A percentile compares a stretch with the other conserved stretches of the same genome.
phyloP scores from a whole-genome alignment of 2,797 vertebrate species.

The Kryptolebias ocellatus region DNA sequence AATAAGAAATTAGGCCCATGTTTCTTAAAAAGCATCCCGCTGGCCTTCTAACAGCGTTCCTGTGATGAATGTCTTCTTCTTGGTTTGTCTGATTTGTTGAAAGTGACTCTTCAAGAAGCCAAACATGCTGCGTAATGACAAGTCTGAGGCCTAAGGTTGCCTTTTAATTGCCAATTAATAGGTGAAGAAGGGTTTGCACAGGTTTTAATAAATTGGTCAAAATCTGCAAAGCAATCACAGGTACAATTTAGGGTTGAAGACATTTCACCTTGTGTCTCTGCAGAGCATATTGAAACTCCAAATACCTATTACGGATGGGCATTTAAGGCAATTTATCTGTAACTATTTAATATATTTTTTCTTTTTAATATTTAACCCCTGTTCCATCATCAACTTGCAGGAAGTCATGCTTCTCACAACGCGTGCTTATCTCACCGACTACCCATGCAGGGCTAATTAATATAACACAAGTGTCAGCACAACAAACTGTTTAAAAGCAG shows the following conservation, averaged over 20 bases:
- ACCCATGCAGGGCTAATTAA: too few species aligned
- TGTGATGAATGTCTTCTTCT: slow-evolving; percentile 18
- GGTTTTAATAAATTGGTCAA: slow-evolving; percentile 30
- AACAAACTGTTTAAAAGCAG: too few species aligned
- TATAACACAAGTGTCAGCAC: too few species aligned
- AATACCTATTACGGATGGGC: too few species aligned
- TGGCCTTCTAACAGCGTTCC: slow-evolving; percentile 25
- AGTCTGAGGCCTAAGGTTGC: slow-evolving; percentile 11
- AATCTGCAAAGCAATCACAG: slow-evolving; percentile 38
- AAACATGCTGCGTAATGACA: slow-evolving; percentile 26
- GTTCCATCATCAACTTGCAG: too few species aligned
- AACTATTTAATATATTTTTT: too few species aligned
- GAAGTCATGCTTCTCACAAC: too few species aligned
- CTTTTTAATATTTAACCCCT: too few species aligned
- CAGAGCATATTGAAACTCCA: too few species aligned
- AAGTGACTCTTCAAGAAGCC: slow-evolving; percentile 13
- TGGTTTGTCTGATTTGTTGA: slow-evolving; percentile 10
- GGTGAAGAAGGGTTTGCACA: background rate
- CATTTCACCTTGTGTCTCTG: background rate
- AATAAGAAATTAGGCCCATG: slow-evolving; percentile 44
- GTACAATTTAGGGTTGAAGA: background rate
- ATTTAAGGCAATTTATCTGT: too few species aligned
- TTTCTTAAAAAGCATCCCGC: slow-evolving; percentile 16
- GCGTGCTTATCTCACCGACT: too few species aligned
- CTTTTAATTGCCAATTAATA: slow-evolving; percentile 33